Evolutionary conservation across 1,140 invertebrate species (phyloP), one percentile per base, ranked within the genome.

Genomic region (Nasonia longicornis): DNA sequence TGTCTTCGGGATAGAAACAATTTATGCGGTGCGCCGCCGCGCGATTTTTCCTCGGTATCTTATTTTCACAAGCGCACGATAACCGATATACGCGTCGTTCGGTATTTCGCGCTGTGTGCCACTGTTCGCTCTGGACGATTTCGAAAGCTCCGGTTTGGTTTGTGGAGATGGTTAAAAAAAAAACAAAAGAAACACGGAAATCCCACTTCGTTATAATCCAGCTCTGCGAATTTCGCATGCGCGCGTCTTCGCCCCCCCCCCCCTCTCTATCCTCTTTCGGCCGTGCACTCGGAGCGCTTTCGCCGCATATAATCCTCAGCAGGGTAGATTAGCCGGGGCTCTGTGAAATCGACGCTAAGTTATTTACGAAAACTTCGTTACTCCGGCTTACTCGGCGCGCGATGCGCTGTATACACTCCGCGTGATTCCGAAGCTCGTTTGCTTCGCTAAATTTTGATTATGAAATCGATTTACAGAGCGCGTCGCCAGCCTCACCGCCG

Each of bases 341-440:
- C 71, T 73, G 42, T 16, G 42, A 48, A 48, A 73, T 48, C n/a
- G 42, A 73, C n/a, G 20, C 71, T 73, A 45, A 73, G 22, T 73
- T 48, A 73, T 73, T 73, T 73, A 73, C 71, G 71, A 38, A 35
- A 73, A 73, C 31, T 20, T 73, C 42, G 71, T 73, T 73, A 71
- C 29, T 67, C 26, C 11, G 22, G 66, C 26, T 7, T 26, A 16
- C 66, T 67, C 29, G 38, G 3, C 16, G 52, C 31, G 31, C 4
- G 31, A 35, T 35, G 6, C 16, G 1, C 3, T n/a, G 52, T 16
- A 4, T 58, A n/a, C 6, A 7, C 52, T 16, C 12, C 48, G 0
- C 20, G 52, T 48, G 45, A 16, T 58, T 58, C 16, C 16, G 3
- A 58, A 58, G 3, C 20, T 58, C 52, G 20, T 58, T 58, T 58